phyloP scores from a whole-genome alignment of 2,888 invertebrate genomes.

The Ptychoptera contaminata region DNA sequence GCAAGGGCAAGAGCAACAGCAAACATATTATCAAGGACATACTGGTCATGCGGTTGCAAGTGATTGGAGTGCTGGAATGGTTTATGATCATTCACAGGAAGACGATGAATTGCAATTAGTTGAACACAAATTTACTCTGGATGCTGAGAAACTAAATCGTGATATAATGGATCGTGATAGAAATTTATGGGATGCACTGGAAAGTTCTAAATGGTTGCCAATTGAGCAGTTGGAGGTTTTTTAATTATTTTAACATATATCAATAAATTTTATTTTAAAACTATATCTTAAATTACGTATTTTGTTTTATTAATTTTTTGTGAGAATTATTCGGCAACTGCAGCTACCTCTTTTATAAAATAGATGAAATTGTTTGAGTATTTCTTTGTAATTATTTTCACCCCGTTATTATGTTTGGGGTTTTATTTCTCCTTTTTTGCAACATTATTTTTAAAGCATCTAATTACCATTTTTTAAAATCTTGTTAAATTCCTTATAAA shows the following conservation, averaged over 20 bases:
- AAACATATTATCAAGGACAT: conserved; percentile 17
- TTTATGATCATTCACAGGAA: conserved; percentile 21
- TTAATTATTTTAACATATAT: conserved; percentile 17
- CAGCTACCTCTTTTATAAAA: no score
- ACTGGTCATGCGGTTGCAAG: conserved; percentile 27
- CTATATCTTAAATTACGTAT: background rate
- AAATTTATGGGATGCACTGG: conserved; percentile 65
- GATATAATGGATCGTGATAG: conserved; percentile 61
- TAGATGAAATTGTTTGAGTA: no score
- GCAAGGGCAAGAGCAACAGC: conserved; percentile 25
- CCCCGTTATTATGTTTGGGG: no score
- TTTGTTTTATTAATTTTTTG: background rate
- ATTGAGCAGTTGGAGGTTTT: conserved; percentile 55
- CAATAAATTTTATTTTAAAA: background rate
- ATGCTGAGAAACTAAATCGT: conserved; percentile 60
- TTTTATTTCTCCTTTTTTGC: no score
- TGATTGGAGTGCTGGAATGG: conserved; percentile 29
- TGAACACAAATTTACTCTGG: conserved; percentile 58
- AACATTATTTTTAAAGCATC: no score
- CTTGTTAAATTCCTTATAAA: no score
- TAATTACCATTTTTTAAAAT: no score
- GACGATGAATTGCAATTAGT: conserved; percentile 60
- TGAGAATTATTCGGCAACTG: no score
- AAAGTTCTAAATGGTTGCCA: conserved; percentile 71
- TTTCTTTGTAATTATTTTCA: no score